Percentiles rank a stretch among this genome's conserved stretches.
Conservation (phyloP, 2,888 invertebrate species). For the Lobophora halterata region DNA sequence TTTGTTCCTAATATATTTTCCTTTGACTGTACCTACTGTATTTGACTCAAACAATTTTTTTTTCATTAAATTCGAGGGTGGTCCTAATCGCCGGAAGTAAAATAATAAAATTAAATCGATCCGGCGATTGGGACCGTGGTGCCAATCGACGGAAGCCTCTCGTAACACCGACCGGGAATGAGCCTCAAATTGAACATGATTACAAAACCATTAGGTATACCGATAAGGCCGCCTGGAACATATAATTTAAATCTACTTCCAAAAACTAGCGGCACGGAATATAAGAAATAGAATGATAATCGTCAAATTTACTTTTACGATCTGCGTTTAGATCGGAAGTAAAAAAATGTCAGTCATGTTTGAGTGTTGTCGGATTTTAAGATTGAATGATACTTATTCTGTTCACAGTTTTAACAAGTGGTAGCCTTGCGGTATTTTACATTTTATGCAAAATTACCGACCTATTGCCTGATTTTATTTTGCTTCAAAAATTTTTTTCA, state of each 20-base stretch:
- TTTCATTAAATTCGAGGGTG: too few relatives aligned
- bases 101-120: too few relatives aligned
- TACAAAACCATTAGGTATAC: conserved; percentile 49
- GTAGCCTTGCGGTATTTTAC: conserved; percentile 24
- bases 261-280: conserved; percentile 36
- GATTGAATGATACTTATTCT: conserved; percentile 20
- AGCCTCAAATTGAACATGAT: conserved; percentile 50
- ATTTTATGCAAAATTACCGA: conserved; percentile 7
- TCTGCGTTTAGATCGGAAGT: conserved; percentile 38
- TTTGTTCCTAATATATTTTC: too few relatives aligned
- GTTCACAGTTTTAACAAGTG: conserved; percentile 18
- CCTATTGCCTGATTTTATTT: too few relatives aligned
- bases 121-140: too few relatives aligned
- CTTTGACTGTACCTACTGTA: too few relatives aligned
- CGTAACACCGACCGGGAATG: too few relatives aligned
- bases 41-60: too few relatives aligned
- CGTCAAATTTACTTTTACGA: conserved; percentile 52
- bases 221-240: conserved; percentile 43
- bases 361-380: conserved; percentile 23
- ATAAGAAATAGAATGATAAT: conserved; percentile 54
- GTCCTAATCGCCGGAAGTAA: too few relatives aligned
- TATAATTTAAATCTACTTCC: conserved; percentile 56
- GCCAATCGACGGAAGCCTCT: too few relatives aligned
- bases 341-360: conserved; percentile 28
- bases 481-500: too few relatives aligned